Base-by-base conservation (phyloP, 2,888 invertebrate species). In the Dilophus febrilis region DNA sequence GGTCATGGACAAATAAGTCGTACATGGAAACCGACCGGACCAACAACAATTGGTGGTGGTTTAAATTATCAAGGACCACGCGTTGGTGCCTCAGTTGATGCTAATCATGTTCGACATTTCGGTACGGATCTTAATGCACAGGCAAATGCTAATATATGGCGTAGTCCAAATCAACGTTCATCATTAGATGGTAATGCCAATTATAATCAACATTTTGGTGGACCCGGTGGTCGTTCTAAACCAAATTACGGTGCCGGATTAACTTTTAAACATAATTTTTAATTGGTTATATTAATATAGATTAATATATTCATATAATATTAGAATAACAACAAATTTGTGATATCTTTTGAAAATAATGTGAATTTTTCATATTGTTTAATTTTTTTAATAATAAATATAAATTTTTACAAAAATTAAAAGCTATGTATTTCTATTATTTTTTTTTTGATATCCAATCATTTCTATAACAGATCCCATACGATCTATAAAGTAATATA, bases 231-330 rank as follows among this genome's bases (percentile, higher is more conserved):
- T 16, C 35, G 33, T 8, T 31, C 59, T 61, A 60, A 55, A 63
- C 56, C 56, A 58, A 53, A 50, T 51, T 53, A 51, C 49, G 54
- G 45, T 46, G 49, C 49, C 51, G 51, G 52, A 53, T 51, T 53
- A 52, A 58, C 47, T 53, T 57, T 50, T 42, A 50, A 33, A 52
- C 52, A 47, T 54, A 50, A 50, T 3, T 44, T 44, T 27, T 44
- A 44, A 22, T 22, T 6, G 8, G n/a, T n/a, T n/a, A n/a, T n/a
- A n/a, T n/a, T n/a, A n/a, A n/a, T n/a, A n/a, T n/a, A n/a, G n/a
- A n/a, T n/a, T n/a, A n/a, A n/a, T n/a, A n/a, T n/a, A n/a, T n/a
- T n/a, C n/a, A n/a, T n/a, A n/a, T n/a, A n/a, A n/a, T n/a, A n/a
- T n/a, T n/a, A n/a, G n/a, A n/a, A n/a, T n/a, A n/a, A n/a, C n/a